Base-by-base conservation (phyloP, 1,140 invertebrate genomes). In the Sarcophaga bullata region DNA sequence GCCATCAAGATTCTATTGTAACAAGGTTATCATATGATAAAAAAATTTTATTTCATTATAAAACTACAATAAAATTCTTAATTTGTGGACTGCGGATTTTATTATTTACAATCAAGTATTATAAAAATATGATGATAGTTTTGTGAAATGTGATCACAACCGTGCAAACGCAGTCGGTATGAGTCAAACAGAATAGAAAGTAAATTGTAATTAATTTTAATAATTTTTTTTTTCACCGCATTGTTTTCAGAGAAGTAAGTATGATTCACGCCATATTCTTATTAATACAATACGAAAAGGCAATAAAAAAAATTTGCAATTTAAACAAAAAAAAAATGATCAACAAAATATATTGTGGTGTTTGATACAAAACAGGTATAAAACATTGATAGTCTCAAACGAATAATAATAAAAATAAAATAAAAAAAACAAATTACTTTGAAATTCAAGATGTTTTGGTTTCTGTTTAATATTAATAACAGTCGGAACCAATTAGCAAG, bases 151-250 rank as follows among this genome's bases (percentile, higher is more conserved):
- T 37, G 25, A 37, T 37, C 4, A 37, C 25, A 37, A 37, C 1
- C 1, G 4, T 37, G 25, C 4, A 37, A 37, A 37, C 25, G 4
- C 25, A 7, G 5, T 62, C 15, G n/a, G n/a, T 9, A 68, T 68
- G 62, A 68, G 15, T 68, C 62, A 68, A 68, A n/a, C 10, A 68
- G 62, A 68, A 68, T 68, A 25, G 62, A 68, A 68, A 68, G 62
- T 68, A 68, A 68, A 19, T 25, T 19, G 17, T 8, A 19, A 68
- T 68, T 19, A 19, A 68, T n/a, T 68, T 68, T 68, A 58, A 58
- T 13, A 68, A 68, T 68, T 5, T 68, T 68, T n/a, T 68, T 68
- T 25, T 17, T 37, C 25, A 37, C 4, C 25, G 25, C 25, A 37
- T 19, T 1, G 19, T 8, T 68, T 68, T 17, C 62, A 19, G 17